phyloP scores from a whole-genome alignment of 2,113 vertebrate species.

The Verasper variegatus region DNA sequence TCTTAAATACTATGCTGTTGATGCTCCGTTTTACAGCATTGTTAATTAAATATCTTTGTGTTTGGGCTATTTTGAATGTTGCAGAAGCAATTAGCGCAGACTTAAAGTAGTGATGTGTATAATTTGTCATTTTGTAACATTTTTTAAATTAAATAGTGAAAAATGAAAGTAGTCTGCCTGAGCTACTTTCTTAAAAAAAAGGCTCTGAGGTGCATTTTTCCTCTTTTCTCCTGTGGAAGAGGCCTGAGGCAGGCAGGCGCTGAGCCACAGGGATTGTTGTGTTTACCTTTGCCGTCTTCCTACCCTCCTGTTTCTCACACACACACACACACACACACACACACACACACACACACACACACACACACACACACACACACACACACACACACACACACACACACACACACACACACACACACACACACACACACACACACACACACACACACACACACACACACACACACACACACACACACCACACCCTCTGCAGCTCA shows the following conservation, averaged over 20 bases:
- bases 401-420: constrained; percentile 21
- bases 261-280: neutral
- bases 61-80: too few species aligned
- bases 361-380: constrained; percentile 26
- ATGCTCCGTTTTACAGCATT: too few species aligned
- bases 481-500: neutral
- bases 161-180: neutral
- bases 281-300: neutral
- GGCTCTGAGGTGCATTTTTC: too few species aligned
- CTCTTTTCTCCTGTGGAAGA: neutral
- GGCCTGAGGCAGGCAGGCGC: neutral
- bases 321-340: constrained; percentile 16
- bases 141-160: neutral
- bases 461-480: constrained; percentile 20
- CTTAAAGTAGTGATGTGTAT: too few species aligned
- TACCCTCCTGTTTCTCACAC: constrained; percentile 43
- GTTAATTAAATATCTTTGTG: too few species aligned
- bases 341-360: constrained; percentile 21
- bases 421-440: constrained; percentile 19
- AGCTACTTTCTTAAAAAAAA: too few species aligned
- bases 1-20: too few species aligned
- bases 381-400: constrained; percentile 40
- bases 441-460: constrained; percentile 19
- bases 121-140: neutral
- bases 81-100: too few species aligned